phyloP scores from a whole-genome alignment of 2,888 invertebrate genomes.

The Andrena bicolor region DNA sequence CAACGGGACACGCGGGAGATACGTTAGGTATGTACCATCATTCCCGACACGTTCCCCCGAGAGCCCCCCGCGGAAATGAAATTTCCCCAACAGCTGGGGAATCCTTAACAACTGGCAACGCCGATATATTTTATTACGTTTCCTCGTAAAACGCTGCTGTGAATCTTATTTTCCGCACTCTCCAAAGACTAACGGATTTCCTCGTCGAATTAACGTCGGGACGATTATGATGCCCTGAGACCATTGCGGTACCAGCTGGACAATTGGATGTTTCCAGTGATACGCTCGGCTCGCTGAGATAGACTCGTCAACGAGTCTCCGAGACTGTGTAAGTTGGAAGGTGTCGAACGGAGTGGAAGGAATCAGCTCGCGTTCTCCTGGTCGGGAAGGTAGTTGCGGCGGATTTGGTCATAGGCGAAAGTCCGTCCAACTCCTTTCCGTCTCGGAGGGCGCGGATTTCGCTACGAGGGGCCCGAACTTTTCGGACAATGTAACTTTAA shows the following conservation, averaged over 20 bases:
- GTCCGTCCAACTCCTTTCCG: slow-evolving; percentile 88
- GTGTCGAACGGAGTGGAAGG: slow-evolving; percentile 5
- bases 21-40: neutral
- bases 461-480: slow-evolving; percentile 60
- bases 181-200: neutral
- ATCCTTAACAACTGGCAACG: slow-evolving; percentile 12
- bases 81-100: slow-evolving; percentile 18
- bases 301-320: neutral
- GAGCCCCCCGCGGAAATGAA: slow-evolving; percentile 26
- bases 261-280: too few species aligned
- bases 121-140: slow-evolving; percentile 1
- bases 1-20: neutral
- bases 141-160: neutral
- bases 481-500: slow-evolving; percentile 39
- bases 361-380: slow-evolving; percentile 64
- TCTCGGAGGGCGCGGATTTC: slow-evolving; percentile 79
- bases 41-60: slow-evolving; percentile 22
- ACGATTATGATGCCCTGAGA: neutral
- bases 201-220: neutral
- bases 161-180: neutral
- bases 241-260: too few species aligned
- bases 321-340: slow-evolving; percentile 1
- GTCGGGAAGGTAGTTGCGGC: slow-evolving; percentile 89
- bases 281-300: neutral
- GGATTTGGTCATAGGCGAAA: slow-evolving; percentile 86